Conservation (phyloP, 2,888 invertebrate genomes). For the Balanococcus diminutus region DNA sequence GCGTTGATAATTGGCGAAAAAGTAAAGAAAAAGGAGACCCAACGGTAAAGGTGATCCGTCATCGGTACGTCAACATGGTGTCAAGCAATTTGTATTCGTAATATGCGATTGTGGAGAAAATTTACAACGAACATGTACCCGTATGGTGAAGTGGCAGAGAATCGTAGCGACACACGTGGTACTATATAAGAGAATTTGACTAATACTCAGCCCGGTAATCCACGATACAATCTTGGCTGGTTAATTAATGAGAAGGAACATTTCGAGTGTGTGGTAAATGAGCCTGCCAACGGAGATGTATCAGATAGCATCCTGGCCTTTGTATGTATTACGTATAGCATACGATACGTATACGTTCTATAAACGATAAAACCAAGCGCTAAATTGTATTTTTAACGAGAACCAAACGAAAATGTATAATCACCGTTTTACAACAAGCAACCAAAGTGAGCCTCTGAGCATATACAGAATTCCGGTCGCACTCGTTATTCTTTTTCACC, state of each 20-base stretch:
- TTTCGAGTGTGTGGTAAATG: slow-evolving; percentile 50
- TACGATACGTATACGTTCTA: neutral
- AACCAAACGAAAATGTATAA: slow-evolving; percentile 39
- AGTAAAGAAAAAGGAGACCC: neutral
- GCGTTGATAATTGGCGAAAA: neutral
- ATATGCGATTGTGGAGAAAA: neutral
- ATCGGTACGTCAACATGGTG: slow-evolving; percentile 13
- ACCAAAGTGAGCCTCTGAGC: neutral
- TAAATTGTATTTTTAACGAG: slow-evolving; percentile 48
- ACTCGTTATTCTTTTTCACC: neutral
- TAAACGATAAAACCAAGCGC: slow-evolving; percentile 50
- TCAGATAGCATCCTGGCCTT: slow-evolving; percentile 49
- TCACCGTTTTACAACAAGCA: slow-evolving; percentile 18
- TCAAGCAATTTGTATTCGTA: slow-evolving; percentile 34
- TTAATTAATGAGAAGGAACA: slow-evolving; percentile 43
- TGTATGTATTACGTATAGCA: slow-evolving; percentile 48
- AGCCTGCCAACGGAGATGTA: slow-evolving; percentile 53
- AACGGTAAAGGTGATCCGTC: slow-evolving; percentile 7
- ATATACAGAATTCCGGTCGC: slow-evolving; percentile 1
- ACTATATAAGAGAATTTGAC: neutral
- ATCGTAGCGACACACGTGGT: slow-evolving; percentile 8
- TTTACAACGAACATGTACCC: neutral
- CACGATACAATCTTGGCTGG: slow-evolving; percentile 29
- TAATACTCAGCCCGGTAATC: neutral
- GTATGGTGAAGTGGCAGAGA: neutral